Base-by-base conservation (phyloP, 1,140 invertebrate species). In the Radopholus similis region DNA sequence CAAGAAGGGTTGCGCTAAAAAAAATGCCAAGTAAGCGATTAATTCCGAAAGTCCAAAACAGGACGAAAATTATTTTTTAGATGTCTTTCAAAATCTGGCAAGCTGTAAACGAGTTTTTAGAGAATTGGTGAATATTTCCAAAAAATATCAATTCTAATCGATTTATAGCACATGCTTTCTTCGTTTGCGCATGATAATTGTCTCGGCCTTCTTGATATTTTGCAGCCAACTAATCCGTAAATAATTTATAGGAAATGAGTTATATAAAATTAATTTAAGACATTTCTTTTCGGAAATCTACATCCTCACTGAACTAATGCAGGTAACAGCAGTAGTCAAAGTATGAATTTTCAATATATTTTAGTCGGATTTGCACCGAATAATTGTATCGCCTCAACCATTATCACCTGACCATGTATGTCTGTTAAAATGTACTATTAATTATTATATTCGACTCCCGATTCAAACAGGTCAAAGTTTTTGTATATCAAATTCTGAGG, bases 401-500 rank as follows among this genome's bases (percentile, higher is more conserved):
- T 88, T 98, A 58, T 95, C 93, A 75, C 89, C 92, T 15, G 95
- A 98, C 86, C 95, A 99, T 88, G 95, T 98, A 84, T 97, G 98
- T 89, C 92, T 98, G 85, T 98, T 98, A 40, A 1, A 40, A 40
- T 13, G 11, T 40, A 13, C n/a, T 21, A 47, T 47, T 21, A 47
- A 57, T 57, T 28, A n/a, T n/a, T n/a, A n/a, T n/a, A n/a, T n/a
- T n/a, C n/a, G n/a, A n/a, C n/a, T n/a, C 57, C 57, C 5, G 34
- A 57, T 62, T 21, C 58, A 15, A 37, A 86, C 95, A 99, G 88
- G 95, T 98, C 84, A 98, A 99, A 89, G 93, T 99, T 84, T 99
- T 99, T 89, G 90, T 98, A 71, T 99, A 99, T 86, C 95, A 99
- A 87, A 97, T 98, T 84, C 89, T 98, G 77, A 89, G 95, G 88